phyloP scores from a whole-genome alignment of 2,113 vertebrate genomes.

The Xenopus borealis region DNA sequence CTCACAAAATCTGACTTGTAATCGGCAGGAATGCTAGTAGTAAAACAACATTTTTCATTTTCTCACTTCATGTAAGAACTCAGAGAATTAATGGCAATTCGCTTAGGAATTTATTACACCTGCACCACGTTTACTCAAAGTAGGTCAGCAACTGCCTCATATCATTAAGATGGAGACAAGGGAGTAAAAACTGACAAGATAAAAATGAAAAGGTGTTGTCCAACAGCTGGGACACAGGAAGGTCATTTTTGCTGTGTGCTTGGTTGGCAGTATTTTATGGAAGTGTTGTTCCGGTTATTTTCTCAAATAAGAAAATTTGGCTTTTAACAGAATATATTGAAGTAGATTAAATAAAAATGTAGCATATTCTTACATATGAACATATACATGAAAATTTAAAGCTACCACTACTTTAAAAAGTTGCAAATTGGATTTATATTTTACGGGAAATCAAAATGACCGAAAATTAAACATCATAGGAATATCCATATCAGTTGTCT shows the following conservation, averaged over 20 bases:
- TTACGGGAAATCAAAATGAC: no score
- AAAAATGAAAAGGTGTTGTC: constrained; percentile 36
- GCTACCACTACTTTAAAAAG: no score
- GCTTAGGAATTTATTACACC: constrained; percentile 36
- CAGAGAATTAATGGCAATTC: constrained; percentile 34
- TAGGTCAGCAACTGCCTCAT: constrained; percentile 28
- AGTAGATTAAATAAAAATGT: no score
- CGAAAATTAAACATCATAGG: no score
- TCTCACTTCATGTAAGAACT: constrained; percentile 27
- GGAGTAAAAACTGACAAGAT: constrained; percentile 37
- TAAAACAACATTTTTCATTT: constrained; percentile 42
- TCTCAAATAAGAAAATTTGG: no score
- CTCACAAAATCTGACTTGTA: constrained; percentile 20
- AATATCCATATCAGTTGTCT: no score
- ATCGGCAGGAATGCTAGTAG: constrained; percentile 34
- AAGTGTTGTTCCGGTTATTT: no score
- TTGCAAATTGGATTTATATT: no score
- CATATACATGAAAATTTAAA: no score
- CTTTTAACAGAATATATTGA: no score
- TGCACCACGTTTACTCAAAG: constrained; percentile 34
- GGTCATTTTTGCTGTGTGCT: constrained; percentile 25
- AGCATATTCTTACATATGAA: no score
- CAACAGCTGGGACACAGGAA: constrained; percentile 38
- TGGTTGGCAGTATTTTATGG: background rate
- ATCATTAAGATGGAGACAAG: constrained; percentile 32